Evolutionary conservation across 2,888 invertebrate genomes (phyloP).

Genomic region (Clanis bilineata): DNA sequence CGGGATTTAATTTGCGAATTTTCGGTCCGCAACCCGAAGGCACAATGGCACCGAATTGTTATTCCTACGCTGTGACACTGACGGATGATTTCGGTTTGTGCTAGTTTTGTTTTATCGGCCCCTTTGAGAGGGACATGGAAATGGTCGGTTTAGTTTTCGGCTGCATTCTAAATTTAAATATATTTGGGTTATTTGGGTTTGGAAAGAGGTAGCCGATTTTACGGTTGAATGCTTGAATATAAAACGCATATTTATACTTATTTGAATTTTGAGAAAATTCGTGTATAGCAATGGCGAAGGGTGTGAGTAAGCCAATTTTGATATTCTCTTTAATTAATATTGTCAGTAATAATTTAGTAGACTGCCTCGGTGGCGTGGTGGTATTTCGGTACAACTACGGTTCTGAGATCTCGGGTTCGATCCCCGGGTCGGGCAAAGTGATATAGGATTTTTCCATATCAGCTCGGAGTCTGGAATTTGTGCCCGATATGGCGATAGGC

Average conservation of each 20-base stretch:
- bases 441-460: no score
- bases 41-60: conserved; percentile 61
- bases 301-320: no score
- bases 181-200: background rate
- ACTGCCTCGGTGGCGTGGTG: no score
- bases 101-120: conserved; percentile 13
- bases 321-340: no score
- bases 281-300: no score
- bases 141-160: background rate
- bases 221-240: background rate
- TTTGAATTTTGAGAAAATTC: background rate
- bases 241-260: background rate
- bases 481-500: no score
- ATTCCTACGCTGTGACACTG: conserved; percentile 57
- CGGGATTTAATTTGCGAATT: conserved; percentile 72
- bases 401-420: no score
- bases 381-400: no score
- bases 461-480: no score
- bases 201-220: background rate
- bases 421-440: no score
- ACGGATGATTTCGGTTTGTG: conserved; percentile 24
- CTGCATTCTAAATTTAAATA: background rate
- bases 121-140: conserved; percentile 9
- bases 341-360: no score
- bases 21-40: conserved; percentile 54